phyloP scores from a whole-genome alignment of 1,140 invertebrate species.

The Rhysida immarginata region DNA sequence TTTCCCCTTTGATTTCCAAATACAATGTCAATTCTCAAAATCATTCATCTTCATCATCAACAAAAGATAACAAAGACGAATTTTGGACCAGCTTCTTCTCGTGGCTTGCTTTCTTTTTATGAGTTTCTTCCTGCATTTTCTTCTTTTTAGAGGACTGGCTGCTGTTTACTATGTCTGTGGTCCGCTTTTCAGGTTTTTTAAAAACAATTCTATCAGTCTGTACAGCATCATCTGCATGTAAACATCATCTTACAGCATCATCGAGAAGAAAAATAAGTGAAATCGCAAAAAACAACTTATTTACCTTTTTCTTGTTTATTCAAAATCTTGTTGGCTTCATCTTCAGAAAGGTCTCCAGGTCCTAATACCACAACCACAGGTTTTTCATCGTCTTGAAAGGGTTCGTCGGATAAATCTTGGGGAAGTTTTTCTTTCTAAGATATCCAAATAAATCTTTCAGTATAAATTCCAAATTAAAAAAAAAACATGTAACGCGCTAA shows the following conservation, averaged over 20 bases:
- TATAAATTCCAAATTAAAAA: slow-evolving; percentile 7
- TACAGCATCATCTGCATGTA: neutral
- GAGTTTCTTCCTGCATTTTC: neutral
- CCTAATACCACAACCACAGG: slow-evolving; percentile 68
- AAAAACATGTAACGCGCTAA: neutral
- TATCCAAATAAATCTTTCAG: too few species aligned
- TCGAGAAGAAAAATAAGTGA: too few species aligned
- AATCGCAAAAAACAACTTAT: too few species aligned
- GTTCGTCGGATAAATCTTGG: slow-evolving; percentile 28
- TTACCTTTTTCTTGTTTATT: neutral
- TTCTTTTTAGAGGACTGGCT: neutral
- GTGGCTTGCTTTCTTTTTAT: neutral
- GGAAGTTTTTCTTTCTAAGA: slow-evolving; percentile 34
- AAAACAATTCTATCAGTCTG: neutral
- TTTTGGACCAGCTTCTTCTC: slow-evolving; percentile 3
- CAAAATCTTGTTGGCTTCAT: slow-evolving; percentile 33
- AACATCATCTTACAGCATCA: too few species aligned
- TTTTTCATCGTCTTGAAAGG: slow-evolving; percentile 52
- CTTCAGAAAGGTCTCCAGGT: slow-evolving; percentile 57
- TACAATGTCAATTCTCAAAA: neutral
- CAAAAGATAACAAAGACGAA: slow-evolving; percentile 5
- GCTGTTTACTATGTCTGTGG: neutral
- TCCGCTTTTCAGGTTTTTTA: slow-evolving; percentile 4
- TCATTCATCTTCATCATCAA: slow-evolving; percentile 11
- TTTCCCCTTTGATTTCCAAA: neutral